Percentiles rank a stretch among this genome's conserved stretches.
phyloP scores from a whole-genome alignment of 2,113 vertebrate species.

The Hippocampus barbouri region DNA sequence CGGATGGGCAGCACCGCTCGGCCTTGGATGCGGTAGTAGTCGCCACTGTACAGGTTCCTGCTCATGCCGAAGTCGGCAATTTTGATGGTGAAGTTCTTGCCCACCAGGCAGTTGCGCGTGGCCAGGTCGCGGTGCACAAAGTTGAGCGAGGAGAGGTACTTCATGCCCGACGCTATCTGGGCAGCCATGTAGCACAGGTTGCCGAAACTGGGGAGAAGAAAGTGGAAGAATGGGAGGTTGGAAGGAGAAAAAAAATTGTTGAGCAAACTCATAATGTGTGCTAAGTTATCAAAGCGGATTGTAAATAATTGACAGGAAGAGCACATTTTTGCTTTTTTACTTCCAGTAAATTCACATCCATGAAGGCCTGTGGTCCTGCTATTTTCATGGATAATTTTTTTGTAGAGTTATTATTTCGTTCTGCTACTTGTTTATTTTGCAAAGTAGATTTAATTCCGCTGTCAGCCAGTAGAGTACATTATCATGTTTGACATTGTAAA shows the following conservation, averaged over 20 bases:
- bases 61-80: slow-evolving; percentile 99
- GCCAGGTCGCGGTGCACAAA: slow-evolving; percentile 97
- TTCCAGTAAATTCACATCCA: too few species aligned
- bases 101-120: slow-evolving; percentile 94
- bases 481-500: too few species aligned
- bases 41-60: slow-evolving; percentile 94
- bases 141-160: slow-evolving; percentile 94
- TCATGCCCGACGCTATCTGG: slow-evolving; percentile 97
- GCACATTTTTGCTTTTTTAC: too few species aligned
- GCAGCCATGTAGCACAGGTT: slow-evolving; percentile 89
- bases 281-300: too few species aligned
- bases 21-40: slow-evolving; percentile 98
- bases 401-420: too few species aligned
- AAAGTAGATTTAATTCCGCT: too few species aligned
- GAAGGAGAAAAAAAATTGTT: neutral
- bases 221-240: neutral
- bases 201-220: slow-evolving; percentile 71
- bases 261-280: neutral
- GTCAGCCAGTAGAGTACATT: too few species aligned
- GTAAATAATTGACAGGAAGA: too few species aligned
- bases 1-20: slow-evolving; percentile 94
- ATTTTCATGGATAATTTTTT: too few species aligned
- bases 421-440: too few species aligned
- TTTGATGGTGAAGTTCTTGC: slow-evolving; percentile 96
- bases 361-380: too few species aligned